Evolutionary conservation across 2,888 invertebrate species (phyloP).

Genomic region (Ormyrus rosae): DNA sequence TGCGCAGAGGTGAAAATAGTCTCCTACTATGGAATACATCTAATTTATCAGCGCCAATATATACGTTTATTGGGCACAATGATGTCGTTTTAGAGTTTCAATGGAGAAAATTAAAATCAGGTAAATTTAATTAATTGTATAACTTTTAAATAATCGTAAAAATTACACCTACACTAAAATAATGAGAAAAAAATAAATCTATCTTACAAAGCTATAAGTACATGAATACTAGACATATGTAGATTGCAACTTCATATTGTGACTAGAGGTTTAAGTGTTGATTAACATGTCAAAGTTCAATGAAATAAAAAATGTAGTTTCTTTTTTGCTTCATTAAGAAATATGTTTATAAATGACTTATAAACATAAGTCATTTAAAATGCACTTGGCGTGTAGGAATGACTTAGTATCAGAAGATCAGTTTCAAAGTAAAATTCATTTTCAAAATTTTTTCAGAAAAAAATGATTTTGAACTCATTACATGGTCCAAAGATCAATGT

Average conservation of each 20-base stretch:
- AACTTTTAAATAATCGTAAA: slow-evolving; percentile 5
- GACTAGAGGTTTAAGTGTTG: background rate
- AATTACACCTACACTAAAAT: background rate
- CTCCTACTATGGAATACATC: slow-evolving; percentile 86
- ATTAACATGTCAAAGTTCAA: slow-evolving; percentile 21
- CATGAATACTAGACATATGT: background rate
- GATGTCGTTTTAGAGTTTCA: slow-evolving; percentile 97
- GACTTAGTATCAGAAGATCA: slow-evolving; percentile 9
- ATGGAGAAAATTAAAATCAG: slow-evolving; percentile 86
- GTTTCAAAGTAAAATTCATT: slow-evolving; percentile 28
- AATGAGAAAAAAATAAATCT: no score
- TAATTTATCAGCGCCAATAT: slow-evolving; percentile 85
- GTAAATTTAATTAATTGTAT: slow-evolving; percentile 58
- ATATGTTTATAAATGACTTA: slow-evolving; percentile 4
- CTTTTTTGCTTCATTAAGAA: slow-evolving; percentile 2
- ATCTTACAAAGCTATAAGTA: background rate
- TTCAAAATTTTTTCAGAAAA: slow-evolving; percentile 74
- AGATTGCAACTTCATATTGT: background rate
- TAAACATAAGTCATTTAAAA: background rate
- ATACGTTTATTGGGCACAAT: slow-evolving; percentile 94
- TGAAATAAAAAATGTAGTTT: background rate
- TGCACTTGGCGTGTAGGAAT: background rate
- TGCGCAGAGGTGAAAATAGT: slow-evolving; percentile 91
- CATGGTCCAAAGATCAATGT: slow-evolving; percentile 97
- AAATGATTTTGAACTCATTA: slow-evolving; percentile 89